Base-by-base conservation (phyloP, 64 coral and sea anemone genomes). In the Anthopleura sola region DNA sequence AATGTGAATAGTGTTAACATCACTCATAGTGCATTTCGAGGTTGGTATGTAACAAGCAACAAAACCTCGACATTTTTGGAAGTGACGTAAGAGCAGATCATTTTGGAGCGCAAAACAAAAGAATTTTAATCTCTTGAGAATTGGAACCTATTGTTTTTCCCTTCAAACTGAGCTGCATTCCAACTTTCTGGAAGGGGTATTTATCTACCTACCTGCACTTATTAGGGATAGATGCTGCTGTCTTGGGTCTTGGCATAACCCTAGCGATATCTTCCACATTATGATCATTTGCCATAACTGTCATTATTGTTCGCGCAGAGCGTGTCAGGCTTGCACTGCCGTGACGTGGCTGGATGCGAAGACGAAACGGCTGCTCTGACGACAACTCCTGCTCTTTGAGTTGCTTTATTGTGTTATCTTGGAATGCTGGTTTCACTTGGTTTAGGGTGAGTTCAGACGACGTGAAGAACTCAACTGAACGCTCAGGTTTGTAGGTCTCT, bases 131-230 rank as follows among this genome's bases (percentile, higher is more conserved):
- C n/a, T n/a, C n/a, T n/a, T n/a, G n/a, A n/a, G n/a, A n/a, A n/a
- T n/a, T n/a, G n/a, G n/a, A n/a, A n/a, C n/a, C n/a, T n/a, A n/a
- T n/a, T n/a, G n/a, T n/a, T n/a, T n/a, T n/a, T n/a, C n/a, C n/a
- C n/a, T n/a, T n/a, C n/a, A n/a, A n/a, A n/a, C n/a, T n/a, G n/a
- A n/a, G n/a, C n/a, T n/a, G n/a, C n/a, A n/a, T n/a, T n/a, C n/a
- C n/a, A n/a, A n/a, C n/a, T n/a, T n/a, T n/a, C n/a, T n/a, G n/a
- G n/a, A n/a, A n/a, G n/a, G n/a, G n/a, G n/a, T n/a, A n/a, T n/a
- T n/a, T n/a, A n/a, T n/a, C n/a, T n/a, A n/a, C n/a, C n/a, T 85
- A 92, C 90, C 86, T 95, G 93, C 93, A 95, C 62, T 95, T 95
- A 60, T 83, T 92, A 5, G 90, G 90, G 9, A 95, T 95, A 9